A percentile compares a stretch with the other conserved stretches of the same genome.
These are phyloP conservation scores for Trilocha varians DNA, from an alignment of 2,888 invertebrate species.

Conservation along the genomic window DNA sequence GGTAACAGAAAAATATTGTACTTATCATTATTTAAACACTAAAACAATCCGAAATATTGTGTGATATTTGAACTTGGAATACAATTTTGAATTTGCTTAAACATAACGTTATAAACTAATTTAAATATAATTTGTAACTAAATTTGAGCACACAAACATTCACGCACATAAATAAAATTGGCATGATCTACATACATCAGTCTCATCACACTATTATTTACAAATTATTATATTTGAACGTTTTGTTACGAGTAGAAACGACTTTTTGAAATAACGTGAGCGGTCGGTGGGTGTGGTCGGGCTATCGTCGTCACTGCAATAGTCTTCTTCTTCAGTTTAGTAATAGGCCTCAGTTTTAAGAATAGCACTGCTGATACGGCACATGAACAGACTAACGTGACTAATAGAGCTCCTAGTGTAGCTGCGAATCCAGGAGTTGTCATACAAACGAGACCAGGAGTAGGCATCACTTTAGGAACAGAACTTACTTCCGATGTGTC, in stretches of 20 bases:
- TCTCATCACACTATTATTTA: constrained; percentile 72
- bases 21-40: constrained; percentile 31
- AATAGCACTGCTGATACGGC: constrained; percentile 89
- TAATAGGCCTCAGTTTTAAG: constrained; percentile 83
- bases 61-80: constrained; percentile 27
- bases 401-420: constrained; percentile 86
- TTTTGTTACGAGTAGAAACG: constrained; percentile 78
- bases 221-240: constrained; percentile 54
- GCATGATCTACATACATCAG: constrained; percentile 64
- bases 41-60: constrained; percentile 54
- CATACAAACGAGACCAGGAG: constrained; percentile 91
- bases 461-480: constrained; percentile 72
- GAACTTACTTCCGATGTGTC: constrained; percentile 82
- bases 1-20: constrained; percentile 67
- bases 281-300: constrained; percentile 56
- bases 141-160: constrained; percentile 45
- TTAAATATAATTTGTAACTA: constrained; percentile 6
- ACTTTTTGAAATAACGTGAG: constrained; percentile 72
- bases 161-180: constrained; percentile 53
- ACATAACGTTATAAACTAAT: constrained; percentile 8
- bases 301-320: constrained; percentile 62
- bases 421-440: constrained; percentile 94
- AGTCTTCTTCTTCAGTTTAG: constrained; percentile 70
- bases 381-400: constrained; percentile 88
- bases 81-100: constrained; percentile 11